Evolutionary conservation across 2,113 vertebrate genomes (phyloP), one percentile per base, ranked within the genome.

Genomic region (Marmota monax): DNA sequence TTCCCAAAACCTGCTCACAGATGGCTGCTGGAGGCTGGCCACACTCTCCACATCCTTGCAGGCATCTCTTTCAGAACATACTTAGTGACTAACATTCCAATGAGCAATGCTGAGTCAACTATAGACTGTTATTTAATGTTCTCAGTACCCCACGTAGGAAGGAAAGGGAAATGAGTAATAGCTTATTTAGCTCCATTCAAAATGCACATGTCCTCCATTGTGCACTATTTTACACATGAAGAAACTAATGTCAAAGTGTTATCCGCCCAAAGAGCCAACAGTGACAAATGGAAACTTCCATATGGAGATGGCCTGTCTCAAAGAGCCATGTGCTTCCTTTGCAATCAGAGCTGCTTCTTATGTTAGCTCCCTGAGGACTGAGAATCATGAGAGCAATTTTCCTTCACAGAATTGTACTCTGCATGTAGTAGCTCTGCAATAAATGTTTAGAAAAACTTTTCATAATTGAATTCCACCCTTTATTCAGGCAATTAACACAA

Each of bases 101-200:
- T 51, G 69, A 91, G 88, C 34, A 1, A 39, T 7, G 76, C 90
- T 82, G 92, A 96, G 67, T 90, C 93, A 79, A 37, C 17, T 29
- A 22, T 23, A 94, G 58, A 82, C 56, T 23, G 72, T 80, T 77
- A 69, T 14, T 92, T 85, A 80, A 65, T 70, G 56, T 85, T 70
- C 84, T 73, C 80, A 58, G 88, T n/a, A 27, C 53, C 70, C 69
- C 67, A 29, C 39, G 39, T 63, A 82, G 88, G 72, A 88, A 90
- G 88, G 39, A 88, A 77, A 77, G 32, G 79, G 88, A 96, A 86
- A 63, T 95, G 96, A 97, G 69, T 77, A 87, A 92, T 37, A 63
- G 51, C 20, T 63, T 65, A 51, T 48, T 82, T 8, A 42, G 84
- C 53, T 20, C 61, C 37, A 73, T 76, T 92, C 56, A 76, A 72